Base-by-base conservation (phyloP, 1,140 invertebrate genomes). In the Hylaeus anthracinus region DNA sequence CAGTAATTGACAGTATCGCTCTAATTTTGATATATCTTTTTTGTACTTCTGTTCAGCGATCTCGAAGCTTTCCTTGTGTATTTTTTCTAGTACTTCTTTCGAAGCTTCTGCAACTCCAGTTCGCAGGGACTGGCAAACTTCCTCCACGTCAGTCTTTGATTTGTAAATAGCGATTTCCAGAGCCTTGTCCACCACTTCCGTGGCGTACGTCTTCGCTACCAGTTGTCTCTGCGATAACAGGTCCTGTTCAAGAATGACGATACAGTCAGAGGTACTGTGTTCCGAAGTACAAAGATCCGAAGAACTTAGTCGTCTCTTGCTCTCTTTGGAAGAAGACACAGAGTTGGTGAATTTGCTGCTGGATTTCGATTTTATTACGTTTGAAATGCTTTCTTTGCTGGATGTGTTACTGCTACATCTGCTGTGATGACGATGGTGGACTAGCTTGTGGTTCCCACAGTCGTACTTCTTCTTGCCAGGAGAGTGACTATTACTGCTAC, bases 161-260 rank as follows among this genome's bases (percentile, higher is more conserved):
- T 93, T 93, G 65, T 94, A 93, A 64, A 94, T 92, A 1, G 93
- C 93, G 45, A 93, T 91, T 58, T 93, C 93, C 8, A 94, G 80
- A 1, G 93, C 93, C 43, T 92, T 92, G 55, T 93, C 93, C 4
- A 94, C 93, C 3, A 94, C 93, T 64, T 93, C 90, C 1, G 90
- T 93, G 0, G 93, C 93, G 53, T 93, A 93, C 6, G 90, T 89
- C 63, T 91, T 90, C 2, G 15, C 92, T 86, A 51, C 74, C 43
- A 41, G 83, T 45, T 92, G 92, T 72, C 14, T 76, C 64, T 53
- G 85, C 58, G 37, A 73, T 15, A 84, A 43, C 4, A 86, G 37
- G 12, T 81, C 77, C 14, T 83, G 66, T 1, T 87, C 81, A 9
- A 87, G 77, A 48, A 76, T 45, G 15, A 65, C 60, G 10, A 58